Base-by-base conservation (phyloP, 2,113 vertebrate genomes). In the Columba janthina region DNA sequence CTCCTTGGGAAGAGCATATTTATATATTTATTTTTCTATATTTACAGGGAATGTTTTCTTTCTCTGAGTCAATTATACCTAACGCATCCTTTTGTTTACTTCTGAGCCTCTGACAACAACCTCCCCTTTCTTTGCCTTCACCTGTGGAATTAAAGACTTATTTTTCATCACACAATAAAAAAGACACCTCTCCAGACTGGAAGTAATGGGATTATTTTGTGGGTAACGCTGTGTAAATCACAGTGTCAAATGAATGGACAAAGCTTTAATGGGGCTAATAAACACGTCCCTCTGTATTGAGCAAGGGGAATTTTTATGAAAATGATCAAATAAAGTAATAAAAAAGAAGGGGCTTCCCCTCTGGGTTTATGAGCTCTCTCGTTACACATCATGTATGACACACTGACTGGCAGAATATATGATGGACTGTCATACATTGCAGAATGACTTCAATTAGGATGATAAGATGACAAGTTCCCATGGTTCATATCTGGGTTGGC, bases 391-490 rank as follows among this genome's bases (percentile, higher is more conserved):
- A 96, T 97, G 97, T 95, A 96, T 94, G 95, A 95, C 91, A 97
- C 94, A 91, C 70, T 95, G 96, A 97, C 96, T 91, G 95, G 94
- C 94, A 92, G 96, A 96, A 93, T 93, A 95, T 93, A 93, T 97
- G 95, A 98, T 85, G 93, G 95, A 88, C 83, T 97, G 96, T 97
- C 97, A 95, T 94, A 96, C 95, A 95, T 76, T 96, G 94, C 96
- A 97, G 97, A 95, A 93, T 54, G 91, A 96, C 95, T 98, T 97
- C 97, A 97, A 94, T 97, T 97, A 98, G 92, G 77, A 80, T 97
- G 96, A 97, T 97, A 97, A 96, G 93, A 97, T 90, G 94, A 95
- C 97, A 97, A 94, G 93, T 96, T 95, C 94, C 81, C 83, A 46
- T 77, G 86, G 95, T 95, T 95, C 93, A 90, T 90, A 95, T 92